These are phyloP conservation scores for Nesogale talazaci DNA, from an alignment of 2,113 vertebrate genomes.

Conservation along the genomic window DNA sequence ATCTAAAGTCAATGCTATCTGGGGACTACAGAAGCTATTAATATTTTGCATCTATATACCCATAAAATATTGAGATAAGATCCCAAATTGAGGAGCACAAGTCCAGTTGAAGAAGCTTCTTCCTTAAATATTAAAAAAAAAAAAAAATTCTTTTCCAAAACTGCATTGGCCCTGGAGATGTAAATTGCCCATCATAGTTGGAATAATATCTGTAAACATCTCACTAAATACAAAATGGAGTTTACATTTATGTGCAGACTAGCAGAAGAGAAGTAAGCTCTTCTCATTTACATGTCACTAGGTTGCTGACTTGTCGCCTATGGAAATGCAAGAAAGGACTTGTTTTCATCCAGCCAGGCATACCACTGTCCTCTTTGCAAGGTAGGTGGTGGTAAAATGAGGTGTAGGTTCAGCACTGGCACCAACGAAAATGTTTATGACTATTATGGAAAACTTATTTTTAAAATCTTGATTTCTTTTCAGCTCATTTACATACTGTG, in stretches of 20 bases:
- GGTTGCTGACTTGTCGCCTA: constrained; percentile 74
- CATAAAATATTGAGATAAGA: constrained; percentile 36
- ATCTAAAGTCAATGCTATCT: constrained; percentile 38
- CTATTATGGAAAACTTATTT: constrained; percentile 84
- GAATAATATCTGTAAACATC: constrained; percentile 76
- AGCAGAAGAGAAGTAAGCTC: constrained; percentile 66
- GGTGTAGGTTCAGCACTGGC: constrained; percentile 82
- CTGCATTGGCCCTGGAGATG: constrained; percentile 65
- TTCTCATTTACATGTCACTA: constrained; percentile 67
- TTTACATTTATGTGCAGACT: constrained; percentile 67
- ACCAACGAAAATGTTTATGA: constrained; percentile 83
- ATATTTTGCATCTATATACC: constrained; percentile 42
- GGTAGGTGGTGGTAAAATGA: constrained; percentile 72
- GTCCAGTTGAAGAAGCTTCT: constrained; percentile 76
- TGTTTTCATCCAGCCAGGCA: constrained; percentile 70
- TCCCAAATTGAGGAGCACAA: constrained; percentile 73
- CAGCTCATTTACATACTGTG: constrained; percentile 80
- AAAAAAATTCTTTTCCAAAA: constrained; percentile 71
- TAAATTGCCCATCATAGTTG: constrained; percentile 73
- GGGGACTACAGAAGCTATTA: constrained; percentile 26
- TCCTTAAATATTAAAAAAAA: constrained; percentile 80
- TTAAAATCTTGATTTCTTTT: constrained; percentile 84
- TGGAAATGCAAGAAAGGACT: constrained; percentile 40
- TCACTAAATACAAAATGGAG: constrained; percentile 80
- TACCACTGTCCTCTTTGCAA: constrained; percentile 67